Conservation (phyloP, 2,797 vertebrate genomes). For the Gymnoscopelus microlampas region DNA sequence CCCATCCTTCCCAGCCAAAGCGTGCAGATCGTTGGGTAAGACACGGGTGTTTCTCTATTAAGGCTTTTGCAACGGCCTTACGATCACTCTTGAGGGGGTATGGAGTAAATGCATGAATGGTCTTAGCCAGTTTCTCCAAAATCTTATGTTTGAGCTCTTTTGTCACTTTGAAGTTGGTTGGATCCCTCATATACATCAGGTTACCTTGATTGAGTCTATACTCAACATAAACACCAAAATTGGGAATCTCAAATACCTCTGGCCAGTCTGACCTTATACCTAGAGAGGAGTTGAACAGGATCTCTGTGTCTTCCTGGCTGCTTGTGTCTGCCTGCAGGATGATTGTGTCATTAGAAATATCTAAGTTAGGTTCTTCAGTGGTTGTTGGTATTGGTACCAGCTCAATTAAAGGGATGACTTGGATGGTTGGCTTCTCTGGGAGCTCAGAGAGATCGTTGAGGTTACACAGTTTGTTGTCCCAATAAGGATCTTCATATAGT, state of each 20-base stretch:
- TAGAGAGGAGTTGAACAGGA: slow-evolving; percentile 17
- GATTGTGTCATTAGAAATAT: too few relatives aligned
- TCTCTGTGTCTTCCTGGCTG: slow-evolving; percentile 43
- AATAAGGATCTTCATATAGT: slow-evolving; percentile 42
- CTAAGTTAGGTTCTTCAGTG: neutral
- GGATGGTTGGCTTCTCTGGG: slow-evolving; percentile 43
- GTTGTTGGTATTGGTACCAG: slow-evolving; percentile 1
- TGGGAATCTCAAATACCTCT: slow-evolving; percentile 37
- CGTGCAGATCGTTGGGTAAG: slow-evolving; percentile 34
- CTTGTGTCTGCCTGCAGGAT: slow-evolving; percentile 4
- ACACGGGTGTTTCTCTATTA: slow-evolving; percentile 39
- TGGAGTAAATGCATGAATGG: slow-evolving; percentile 33
- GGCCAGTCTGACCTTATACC: slow-evolving; percentile 12
- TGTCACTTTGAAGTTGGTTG: slow-evolving; percentile 29
- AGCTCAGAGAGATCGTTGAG: slow-evolving; percentile 24
- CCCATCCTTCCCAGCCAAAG: slow-evolving; percentile 37
- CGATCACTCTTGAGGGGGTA: slow-evolving; percentile 35
- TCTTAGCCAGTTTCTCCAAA: slow-evolving; percentile 36
- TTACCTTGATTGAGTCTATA: slow-evolving; percentile 46
- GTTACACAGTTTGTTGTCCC: slow-evolving; percentile 47
- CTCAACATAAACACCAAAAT: slow-evolving; percentile 45
- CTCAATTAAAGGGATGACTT: slow-evolving; percentile 34
- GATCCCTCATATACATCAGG: slow-evolving; percentile 34
- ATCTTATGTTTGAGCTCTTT: slow-evolving; percentile 56
- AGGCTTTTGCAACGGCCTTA: slow-evolving; percentile 37